Evolutionary conservation across 2,113 vertebrate species (phyloP).

Genomic region (Osmerus mordax): DNA sequence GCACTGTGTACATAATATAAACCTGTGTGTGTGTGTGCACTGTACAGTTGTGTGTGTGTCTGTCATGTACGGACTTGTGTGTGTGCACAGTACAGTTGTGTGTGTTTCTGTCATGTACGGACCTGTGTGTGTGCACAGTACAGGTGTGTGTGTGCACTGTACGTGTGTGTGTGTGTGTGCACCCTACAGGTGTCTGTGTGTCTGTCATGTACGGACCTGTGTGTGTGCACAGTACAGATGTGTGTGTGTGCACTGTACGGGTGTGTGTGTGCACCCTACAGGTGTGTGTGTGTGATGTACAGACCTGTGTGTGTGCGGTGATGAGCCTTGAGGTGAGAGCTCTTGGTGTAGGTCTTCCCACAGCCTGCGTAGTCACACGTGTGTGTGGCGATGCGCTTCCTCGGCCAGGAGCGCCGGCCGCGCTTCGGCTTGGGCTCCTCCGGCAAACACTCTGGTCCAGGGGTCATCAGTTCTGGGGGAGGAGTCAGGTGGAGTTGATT

Average conservation of each 20-base stretch:
- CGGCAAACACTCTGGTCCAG: slow-evolving; percentile 75
- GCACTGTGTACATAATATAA: too few species aligned
- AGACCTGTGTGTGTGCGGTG: slow-evolving; percentile 97
- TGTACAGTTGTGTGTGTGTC: too few species aligned
- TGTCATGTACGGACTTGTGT: slow-evolving; percentile 76
- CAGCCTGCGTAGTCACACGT: slow-evolving; percentile 95
- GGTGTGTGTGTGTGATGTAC: slow-evolving; percentile 13
- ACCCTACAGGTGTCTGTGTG: too few species aligned
- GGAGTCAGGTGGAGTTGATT: background rate
- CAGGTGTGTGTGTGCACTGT: background rate
- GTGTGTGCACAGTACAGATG: too few species aligned
- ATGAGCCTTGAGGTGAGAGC: slow-evolving; percentile 97
- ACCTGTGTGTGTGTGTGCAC: too few species aligned
- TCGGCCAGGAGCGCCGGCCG: slow-evolving; percentile 93
- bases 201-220: too few species aligned
- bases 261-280: slow-evolving; percentile 86
- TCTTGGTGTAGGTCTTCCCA: slow-evolving; percentile 98
- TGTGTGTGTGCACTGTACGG: slow-evolving; percentile 24
- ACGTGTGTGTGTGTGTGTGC: slow-evolving; percentile 72
- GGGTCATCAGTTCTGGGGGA: slow-evolving; percentile 83
- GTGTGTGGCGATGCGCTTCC: slow-evolving; percentile 93
- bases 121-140: slow-evolving; percentile 91
- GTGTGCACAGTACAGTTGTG: slow-evolving; percentile 68
- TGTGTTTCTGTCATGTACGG: slow-evolving; percentile 24
- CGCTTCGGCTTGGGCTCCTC: slow-evolving; percentile 94